Conservation (phyloP, 1,140 invertebrate genomes). For the Penaeus japonicus region DNA sequence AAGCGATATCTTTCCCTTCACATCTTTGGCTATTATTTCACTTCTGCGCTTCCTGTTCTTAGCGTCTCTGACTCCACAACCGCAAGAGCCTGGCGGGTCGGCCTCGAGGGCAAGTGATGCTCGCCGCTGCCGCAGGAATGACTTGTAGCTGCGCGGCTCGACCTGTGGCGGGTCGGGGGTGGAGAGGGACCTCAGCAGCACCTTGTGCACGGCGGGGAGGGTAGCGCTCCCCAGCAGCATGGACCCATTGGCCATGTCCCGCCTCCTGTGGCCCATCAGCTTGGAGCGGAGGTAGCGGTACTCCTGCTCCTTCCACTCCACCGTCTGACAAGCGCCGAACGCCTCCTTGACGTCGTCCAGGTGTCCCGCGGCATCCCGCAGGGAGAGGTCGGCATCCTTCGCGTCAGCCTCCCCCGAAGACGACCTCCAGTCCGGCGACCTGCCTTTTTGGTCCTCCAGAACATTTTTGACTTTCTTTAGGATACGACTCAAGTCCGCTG, state of each 20-base stretch:
- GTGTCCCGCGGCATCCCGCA: neutral
- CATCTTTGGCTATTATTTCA: neutral
- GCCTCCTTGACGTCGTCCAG: conserved; percentile 43
- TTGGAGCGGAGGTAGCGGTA: conserved; percentile 33
- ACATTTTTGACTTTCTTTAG: neutral
- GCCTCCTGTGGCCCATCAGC: conserved; percentile 19
- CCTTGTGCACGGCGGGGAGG: conserved; percentile 29
- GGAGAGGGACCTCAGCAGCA: conserved; percentile 27
- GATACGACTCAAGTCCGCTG: neutral
- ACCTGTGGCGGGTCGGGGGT: conserved; percentile 36
- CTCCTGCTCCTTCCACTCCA: conserved; percentile 50
- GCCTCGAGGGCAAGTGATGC: conserved; percentile 15
- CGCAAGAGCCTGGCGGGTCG: neutral
- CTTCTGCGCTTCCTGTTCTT: neutral
- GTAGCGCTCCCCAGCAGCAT: neutral
- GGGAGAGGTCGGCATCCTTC: neutral
- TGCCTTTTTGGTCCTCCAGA: neutral
- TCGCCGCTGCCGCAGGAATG: conserved; percentile 17
- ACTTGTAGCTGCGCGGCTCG: conserved; percentile 11
- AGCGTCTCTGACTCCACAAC: conserved; percentile 19
- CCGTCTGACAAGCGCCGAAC: conserved; percentile 42
- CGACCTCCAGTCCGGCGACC: neutral
- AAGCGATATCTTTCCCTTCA: neutral
- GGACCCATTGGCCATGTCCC: conserved; percentile 7
- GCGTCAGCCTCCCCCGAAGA: neutral